These are phyloP conservation scores for Drosophila rhopaloa DNA, from an alignment of 1,140 invertebrate genomes.

Conservation along the genomic window DNA sequence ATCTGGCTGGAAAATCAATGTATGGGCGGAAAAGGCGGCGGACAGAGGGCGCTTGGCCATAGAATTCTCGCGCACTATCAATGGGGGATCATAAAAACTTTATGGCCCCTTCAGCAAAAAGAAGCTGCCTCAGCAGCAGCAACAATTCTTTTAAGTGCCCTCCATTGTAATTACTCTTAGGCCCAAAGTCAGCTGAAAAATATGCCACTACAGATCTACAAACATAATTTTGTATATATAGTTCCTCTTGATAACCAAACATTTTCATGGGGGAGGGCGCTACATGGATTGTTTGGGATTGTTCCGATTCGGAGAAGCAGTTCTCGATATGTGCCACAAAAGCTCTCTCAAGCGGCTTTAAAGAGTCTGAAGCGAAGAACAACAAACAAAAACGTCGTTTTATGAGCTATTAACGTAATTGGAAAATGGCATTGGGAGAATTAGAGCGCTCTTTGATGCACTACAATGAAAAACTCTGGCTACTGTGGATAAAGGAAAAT, in stretches of 20 bases:
- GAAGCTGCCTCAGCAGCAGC: slow-evolving; percentile 57
- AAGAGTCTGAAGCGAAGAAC: slow-evolving; percentile 51
- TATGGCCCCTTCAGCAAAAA: slow-evolving; percentile 52
- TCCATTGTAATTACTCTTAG: slow-evolving; percentile 73
- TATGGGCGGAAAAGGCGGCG: neutral
- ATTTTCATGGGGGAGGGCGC: slow-evolving; percentile 45
- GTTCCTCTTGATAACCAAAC: slow-evolving; percentile 18
- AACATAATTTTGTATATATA: slow-evolving; percentile 50
- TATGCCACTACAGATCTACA: slow-evolving; percentile 66
- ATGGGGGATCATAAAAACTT: slow-evolving; percentile 79
- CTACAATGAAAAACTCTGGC: slow-evolving; percentile 35
- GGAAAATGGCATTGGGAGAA: slow-evolving; percentile 67
- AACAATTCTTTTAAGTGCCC: slow-evolving; percentile 79
- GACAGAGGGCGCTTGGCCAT: slow-evolving; percentile 14
- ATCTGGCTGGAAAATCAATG: neutral
- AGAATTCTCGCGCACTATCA: slow-evolving; percentile 75
- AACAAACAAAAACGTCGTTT: slow-evolving; percentile 77
- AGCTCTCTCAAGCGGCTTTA: slow-evolving; percentile 37
- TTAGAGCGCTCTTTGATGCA: slow-evolving; percentile 49
- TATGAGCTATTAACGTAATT: slow-evolving; percentile 81
- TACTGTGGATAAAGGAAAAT: slow-evolving; percentile 18
- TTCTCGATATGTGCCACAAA: slow-evolving; percentile 58
- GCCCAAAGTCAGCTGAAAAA: slow-evolving; percentile 78
- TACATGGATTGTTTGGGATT: slow-evolving; percentile 44
- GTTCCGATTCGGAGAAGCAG: slow-evolving; percentile 63